Conservation (phyloP, 2,797 vertebrate genomes). For the Leuciscus waleckii region DNA sequence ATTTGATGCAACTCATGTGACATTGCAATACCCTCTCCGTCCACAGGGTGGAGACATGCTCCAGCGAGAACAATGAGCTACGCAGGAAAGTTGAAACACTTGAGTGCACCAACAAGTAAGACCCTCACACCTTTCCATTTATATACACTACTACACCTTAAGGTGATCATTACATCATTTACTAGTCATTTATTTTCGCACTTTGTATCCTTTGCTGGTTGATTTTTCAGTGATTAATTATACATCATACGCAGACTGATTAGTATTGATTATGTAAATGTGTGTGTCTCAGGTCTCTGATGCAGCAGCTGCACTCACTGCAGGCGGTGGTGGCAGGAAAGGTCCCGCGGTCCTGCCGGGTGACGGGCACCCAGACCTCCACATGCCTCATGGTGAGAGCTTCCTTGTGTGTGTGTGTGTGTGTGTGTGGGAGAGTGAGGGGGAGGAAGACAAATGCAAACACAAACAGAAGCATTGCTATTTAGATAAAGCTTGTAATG, state of each 20-base stretch:
- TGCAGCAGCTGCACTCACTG: constrained; percentile 96
- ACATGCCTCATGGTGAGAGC: constrained; percentile 94
- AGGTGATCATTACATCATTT: neutral
- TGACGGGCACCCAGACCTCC: constrained; percentile 93
- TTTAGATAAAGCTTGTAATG: constrained; percentile 51
- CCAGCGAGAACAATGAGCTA: constrained; percentile 94
- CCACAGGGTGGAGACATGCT: constrained; percentile 94
- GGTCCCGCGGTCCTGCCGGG: constrained; percentile 89
- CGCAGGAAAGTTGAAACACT: constrained; percentile 95
- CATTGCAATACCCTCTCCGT: constrained; percentile 49
- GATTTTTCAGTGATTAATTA: neutral
- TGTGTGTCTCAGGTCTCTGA: constrained; percentile 84
- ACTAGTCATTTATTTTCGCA: neutral
- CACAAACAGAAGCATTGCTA: neutral
- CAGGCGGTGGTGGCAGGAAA: constrained; percentile 92
- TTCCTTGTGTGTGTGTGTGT: constrained; percentile 17
- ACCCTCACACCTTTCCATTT: neutral
- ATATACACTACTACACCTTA: neutral
- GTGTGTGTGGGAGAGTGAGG: neutral
- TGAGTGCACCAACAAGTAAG: constrained; percentile 95
- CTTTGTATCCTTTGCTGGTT: neutral
- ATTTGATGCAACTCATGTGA: neutral
- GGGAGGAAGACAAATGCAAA: neutral
- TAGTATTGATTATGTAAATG: constrained; percentile 22
- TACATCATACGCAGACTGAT: neutral